Evolutionary conservation across 2,797 vertebrate species (phyloP), one percentile per base, ranked within the genome.

Genomic region (Eremophila alpestris): DNA sequence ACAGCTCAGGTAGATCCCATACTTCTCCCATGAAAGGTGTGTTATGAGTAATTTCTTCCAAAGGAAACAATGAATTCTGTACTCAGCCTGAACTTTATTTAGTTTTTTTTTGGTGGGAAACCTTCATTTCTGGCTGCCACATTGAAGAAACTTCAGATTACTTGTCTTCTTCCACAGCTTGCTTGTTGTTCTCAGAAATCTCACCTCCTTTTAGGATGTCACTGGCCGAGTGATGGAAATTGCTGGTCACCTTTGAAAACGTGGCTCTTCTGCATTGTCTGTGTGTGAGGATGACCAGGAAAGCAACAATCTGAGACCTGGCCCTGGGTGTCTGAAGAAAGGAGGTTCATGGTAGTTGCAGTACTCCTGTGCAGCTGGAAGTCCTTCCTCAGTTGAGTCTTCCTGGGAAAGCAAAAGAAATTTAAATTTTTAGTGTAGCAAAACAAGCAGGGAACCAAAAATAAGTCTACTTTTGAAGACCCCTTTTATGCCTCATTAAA

Each of bases 231-330:
- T 5, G 36, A 32, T 48, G 23, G 52, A n/a, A 88, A 56, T 27
- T 30, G 3, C 26, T 26, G 14, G 4, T 49, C 45, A 29, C 8
- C 14, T 75, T 49, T 54, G 71, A 48, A 87, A 91, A 78, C 0
- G 0, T 16, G 20, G 3, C 17, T 49, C 16, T 64, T 64, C 0
- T 5, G 3, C 0, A 0, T n/a, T 36, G 9, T 43, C 46, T 1
- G 0, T 19, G 8, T 1, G 0, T 56, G 75, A 65, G 41, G 29
- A n/a, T n/a, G 19, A 46, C 7, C 2, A 55, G 52, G 27, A 86
- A 26, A 32, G 23, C 29, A 79, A n/a, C 29, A 55, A 55, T 30
- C 9, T 64, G 55, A 64, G 22, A 13, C 48, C 2, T 0, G 4
- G 51, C 30, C 9, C 1, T 32, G 1, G 1, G 29, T 5, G 5